Evolutionary conservation across 2,797 vertebrate genomes (phyloP).

Genomic region (Moxostoma hubbsi): DNA sequence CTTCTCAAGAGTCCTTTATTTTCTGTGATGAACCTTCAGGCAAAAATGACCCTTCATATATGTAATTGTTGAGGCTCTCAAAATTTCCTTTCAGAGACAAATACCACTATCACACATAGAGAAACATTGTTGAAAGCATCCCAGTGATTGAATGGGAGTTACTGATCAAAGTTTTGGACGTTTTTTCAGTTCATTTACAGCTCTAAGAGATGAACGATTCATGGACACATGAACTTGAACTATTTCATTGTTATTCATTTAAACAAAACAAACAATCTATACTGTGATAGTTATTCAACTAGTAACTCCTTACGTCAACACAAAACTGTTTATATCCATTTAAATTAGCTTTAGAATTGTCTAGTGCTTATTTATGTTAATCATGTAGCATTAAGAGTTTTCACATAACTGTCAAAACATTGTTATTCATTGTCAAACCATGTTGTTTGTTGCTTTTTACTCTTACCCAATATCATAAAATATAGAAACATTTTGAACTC

Average conservation of each 20-base stretch:
- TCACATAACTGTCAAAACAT: slow-evolving; percentile 27
- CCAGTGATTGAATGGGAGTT: not conserved
- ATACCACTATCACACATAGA: not conserved
- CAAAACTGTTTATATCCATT: slow-evolving; percentile 24
- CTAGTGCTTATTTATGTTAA: slow-evolving; percentile 30
- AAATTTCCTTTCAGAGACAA: not conserved
- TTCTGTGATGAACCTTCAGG: slow-evolving; percentile 52
- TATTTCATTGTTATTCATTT: slow-evolving; percentile 19
- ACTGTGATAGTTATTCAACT: slow-evolving; percentile 32
- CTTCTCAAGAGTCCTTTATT: slow-evolving; percentile 53
- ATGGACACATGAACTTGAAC: not conserved
- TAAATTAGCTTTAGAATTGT: slow-evolving; percentile 30
- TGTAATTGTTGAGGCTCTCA: slow-evolving; percentile 37
- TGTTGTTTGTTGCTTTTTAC: slow-evolving; percentile 6
- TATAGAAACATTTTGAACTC: slow-evolving; percentile 26
- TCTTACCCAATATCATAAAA: slow-evolving; percentile 15
- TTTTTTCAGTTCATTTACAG: not conserved
- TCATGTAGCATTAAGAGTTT: slow-evolving; percentile 21
- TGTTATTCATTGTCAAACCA: not conserved
- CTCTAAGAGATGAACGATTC: not conserved
- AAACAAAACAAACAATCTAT: slow-evolving; percentile 31
- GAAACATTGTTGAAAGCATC: slow-evolving; percentile 1
- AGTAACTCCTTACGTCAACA: slow-evolving; percentile 8
- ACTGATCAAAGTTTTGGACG: not conserved
- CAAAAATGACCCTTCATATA: slow-evolving; percentile 51